A percentile compares a stretch with the other conserved stretches of the same genome.
Evolutionary conservation across 1,140 invertebrate species (phyloP).

Genomic region (Probaryconus sp.): DNA sequence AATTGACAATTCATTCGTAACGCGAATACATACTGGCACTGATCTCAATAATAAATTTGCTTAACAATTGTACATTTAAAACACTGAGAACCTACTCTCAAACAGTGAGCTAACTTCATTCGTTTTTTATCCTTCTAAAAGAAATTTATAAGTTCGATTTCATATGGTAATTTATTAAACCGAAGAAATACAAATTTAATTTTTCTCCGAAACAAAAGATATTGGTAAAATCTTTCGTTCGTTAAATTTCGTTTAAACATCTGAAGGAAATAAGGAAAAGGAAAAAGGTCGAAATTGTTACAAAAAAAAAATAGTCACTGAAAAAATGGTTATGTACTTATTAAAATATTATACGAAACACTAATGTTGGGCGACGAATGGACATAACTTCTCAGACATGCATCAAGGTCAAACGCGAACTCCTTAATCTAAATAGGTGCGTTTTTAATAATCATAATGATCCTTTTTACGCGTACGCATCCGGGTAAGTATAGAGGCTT

Average conservation of each 20-base stretch:
- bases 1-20: conserved; percentile 60
- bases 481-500: conserved; percentile 32
- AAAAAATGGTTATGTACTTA: not conserved
- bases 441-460: conserved; percentile 55
- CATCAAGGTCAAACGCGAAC: conserved; percentile 20
- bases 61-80: conserved; percentile 56
- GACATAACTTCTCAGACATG: not conserved
- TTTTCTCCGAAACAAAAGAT: too few species aligned
- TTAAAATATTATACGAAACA: not conserved
- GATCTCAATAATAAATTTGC: conserved; percentile 61
- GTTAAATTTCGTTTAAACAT: too few species aligned
- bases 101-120: too few species aligned
- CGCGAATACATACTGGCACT: conserved; percentile 20
- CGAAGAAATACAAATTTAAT: too few species aligned
- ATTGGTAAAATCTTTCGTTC: too few species aligned
- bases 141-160: too few species aligned
- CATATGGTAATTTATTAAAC: too few species aligned
- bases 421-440: conserved; percentile 51
- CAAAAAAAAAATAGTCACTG: too few species aligned
- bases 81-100: too few species aligned
- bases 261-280: too few species aligned
- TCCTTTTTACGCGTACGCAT: conserved; percentile 44
- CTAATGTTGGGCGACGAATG: not conserved
- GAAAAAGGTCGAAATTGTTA: too few species aligned
- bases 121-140: not conserved